Evolutionary conservation across 2,888 invertebrate species (phyloP).

Genomic region (Cepaea hortensis): DNA sequence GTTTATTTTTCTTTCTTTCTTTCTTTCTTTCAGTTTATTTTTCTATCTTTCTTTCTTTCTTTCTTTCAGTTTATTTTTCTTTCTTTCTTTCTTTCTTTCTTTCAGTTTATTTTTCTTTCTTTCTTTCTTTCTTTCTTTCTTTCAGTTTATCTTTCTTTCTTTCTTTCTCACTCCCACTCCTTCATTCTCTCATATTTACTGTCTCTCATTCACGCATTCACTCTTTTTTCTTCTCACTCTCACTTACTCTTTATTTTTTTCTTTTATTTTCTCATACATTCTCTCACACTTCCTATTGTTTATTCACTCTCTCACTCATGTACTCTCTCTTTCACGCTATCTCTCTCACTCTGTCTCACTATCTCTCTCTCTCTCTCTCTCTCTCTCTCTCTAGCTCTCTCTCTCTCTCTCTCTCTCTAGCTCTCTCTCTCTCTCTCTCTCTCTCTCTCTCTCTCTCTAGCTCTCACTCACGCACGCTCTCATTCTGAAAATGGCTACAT

Average conservation of each 20-base stretch:
- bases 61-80: too few relatives aligned
- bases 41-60: too few relatives aligned
- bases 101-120: too few relatives aligned
- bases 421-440: background rate
- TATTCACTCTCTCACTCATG: background rate
- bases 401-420: background rate
- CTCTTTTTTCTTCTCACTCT: conserved; percentile 5
- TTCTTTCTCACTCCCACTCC: too few relatives aligned
- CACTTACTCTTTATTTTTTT: conserved; percentile 16
- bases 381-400: background rate
- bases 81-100: too few relatives aligned
- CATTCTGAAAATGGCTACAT: too few relatives aligned
- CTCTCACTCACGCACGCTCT: background rate
- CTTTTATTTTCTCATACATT: background rate
- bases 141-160: too few relatives aligned
- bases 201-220: background rate
- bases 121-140: too few relatives aligned
- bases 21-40: too few relatives aligned
- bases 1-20: too few relatives aligned
- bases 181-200: background rate
- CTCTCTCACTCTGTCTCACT: background rate
- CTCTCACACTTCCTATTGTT: background rate
- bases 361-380: background rate
- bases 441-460: background rate
- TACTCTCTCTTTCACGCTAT: too few relatives aligned